Percentiles rank a stretch among this genome's conserved stretches.
phyloP scores from a whole-genome alignment of 64 coral and sea anemone species.

The Porites lutea region DNA sequence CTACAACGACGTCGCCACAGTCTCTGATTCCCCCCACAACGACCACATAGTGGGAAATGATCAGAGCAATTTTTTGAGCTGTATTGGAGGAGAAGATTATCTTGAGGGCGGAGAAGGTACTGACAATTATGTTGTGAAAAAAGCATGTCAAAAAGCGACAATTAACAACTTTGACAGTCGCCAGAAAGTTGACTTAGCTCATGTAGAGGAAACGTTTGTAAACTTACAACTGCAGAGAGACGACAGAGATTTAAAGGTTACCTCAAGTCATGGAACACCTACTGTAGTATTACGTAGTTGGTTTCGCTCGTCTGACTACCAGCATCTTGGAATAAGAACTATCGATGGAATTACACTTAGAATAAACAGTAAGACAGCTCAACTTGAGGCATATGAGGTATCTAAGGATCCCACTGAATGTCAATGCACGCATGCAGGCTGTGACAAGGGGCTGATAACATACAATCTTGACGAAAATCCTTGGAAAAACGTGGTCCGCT shows the following conservation, averaged over 20 bases:
- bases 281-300: neutral
- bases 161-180: slow-evolving; percentile 34
- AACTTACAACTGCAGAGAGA: neutral
- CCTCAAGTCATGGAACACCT: neutral
- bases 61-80: slow-evolving; percentile 51
- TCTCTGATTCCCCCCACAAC: slow-evolving; percentile 42
- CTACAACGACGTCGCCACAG: slow-evolving; percentile 1
- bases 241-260: neutral
- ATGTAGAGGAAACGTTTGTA: slow-evolving; percentile 25
- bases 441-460: neutral
- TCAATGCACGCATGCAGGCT: neutral
- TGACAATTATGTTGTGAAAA: slow-evolving; percentile 61
- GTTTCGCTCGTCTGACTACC: neutral
- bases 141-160: neutral
- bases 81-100: slow-evolving; percentile 43
- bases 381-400: slow-evolving; percentile 25
- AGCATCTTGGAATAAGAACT: slow-evolving; percentile 45
- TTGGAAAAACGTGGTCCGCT: slow-evolving; percentile 41
- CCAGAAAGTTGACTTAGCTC: slow-evolving; percentile 29
- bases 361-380: too few relatives aligned
- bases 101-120: slow-evolving; percentile 29
- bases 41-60: slow-evolving; percentile 33
- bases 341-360: slow-evolving; percentile 54
- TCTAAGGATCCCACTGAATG: slow-evolving; percentile 60
- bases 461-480: slow-evolving; percentile 2